phyloP scores from a whole-genome alignment of 2,888 invertebrate genomes.

The Drosophila monieri region DNA sequence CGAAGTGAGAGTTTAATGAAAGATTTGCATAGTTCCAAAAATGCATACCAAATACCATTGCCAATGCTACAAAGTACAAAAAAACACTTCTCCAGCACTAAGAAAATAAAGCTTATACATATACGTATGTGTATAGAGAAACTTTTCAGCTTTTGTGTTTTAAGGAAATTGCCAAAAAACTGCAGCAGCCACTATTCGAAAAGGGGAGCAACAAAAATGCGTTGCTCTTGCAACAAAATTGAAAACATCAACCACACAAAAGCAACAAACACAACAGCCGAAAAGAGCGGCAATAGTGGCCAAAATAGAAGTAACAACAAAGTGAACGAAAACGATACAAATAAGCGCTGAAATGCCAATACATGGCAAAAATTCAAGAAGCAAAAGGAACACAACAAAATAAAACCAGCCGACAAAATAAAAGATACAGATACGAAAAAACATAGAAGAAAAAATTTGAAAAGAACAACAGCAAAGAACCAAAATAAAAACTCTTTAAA shows the following conservation, averaged over 20 bases:
- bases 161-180: slow-evolving; percentile 65
- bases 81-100: slow-evolving; percentile 12
- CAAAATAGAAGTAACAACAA: slow-evolving; percentile 65
- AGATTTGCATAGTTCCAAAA: slow-evolving; percentile 34
- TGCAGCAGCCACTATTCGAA: slow-evolving; percentile 49
- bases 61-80: slow-evolving; percentile 25
- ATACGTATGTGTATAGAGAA: slow-evolving; percentile 38
- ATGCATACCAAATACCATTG: slow-evolving; percentile 22
- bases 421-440: slow-evolving; percentile 30
- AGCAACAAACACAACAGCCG: slow-evolving; percentile 38
- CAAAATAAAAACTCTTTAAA: slow-evolving; percentile 63
- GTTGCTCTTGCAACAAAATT: slow-evolving; percentile 58
- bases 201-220: slow-evolving; percentile 40
- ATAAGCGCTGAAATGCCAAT: slow-evolving; percentile 75
- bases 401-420: slow-evolving; percentile 28
- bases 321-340: slow-evolving; percentile 74
- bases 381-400: slow-evolving; percentile 44
- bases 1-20: slow-evolving; percentile 18
- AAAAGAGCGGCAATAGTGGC: slow-evolving; percentile 25
- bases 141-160: slow-evolving; percentile 72
- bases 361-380: slow-evolving; percentile 62
- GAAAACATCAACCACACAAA: slow-evolving; percentile 63
- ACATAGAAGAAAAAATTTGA: not conserved
- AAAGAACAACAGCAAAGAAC: slow-evolving; percentile 41
- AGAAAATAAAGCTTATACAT: slow-evolving; percentile 36